phyloP scores from a whole-genome alignment of 2,888 invertebrate species.

The Drosophila eohydei region DNA sequence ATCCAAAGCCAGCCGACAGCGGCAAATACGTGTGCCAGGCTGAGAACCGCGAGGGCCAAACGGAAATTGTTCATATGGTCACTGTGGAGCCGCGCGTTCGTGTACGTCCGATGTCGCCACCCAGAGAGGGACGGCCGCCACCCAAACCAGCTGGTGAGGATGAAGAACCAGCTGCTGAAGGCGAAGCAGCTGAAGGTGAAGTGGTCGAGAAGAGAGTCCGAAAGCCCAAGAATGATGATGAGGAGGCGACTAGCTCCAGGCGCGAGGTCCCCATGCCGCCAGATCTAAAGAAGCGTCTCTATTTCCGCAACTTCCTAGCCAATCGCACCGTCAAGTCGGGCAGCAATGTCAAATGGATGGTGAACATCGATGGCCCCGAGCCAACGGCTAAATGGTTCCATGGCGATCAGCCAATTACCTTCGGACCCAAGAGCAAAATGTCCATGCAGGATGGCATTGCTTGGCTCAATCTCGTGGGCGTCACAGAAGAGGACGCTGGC shows the following conservation, averaged over 20 bases:
- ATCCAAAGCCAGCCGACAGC: slow-evolving; percentile 88
- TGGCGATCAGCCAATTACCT: slow-evolving; percentile 88
- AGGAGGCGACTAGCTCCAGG: slow-evolving; percentile 73
- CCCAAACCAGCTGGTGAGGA: slow-evolving; percentile 69
- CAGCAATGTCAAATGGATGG: slow-evolving; percentile 91
- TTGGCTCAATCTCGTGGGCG: slow-evolving; percentile 90
- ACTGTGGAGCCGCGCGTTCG: slow-evolving; percentile 87
- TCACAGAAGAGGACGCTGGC: slow-evolving; percentile 89
- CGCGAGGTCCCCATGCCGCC: slow-evolving; percentile 84
- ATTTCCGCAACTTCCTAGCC: slow-evolving; percentile 90
- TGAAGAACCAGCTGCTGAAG: slow-evolving; percentile 60
- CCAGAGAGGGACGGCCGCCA: slow-evolving; percentile 75
- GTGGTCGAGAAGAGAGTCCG: slow-evolving; percentile 72
- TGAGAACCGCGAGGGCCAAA: slow-evolving; percentile 90
- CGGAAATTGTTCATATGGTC: slow-evolving; percentile 90
- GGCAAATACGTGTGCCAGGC: slow-evolving; percentile 87
- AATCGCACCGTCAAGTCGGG: slow-evolving; percentile 91
- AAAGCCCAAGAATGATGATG: slow-evolving; percentile 76
- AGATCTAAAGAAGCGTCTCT: slow-evolving; percentile 85
- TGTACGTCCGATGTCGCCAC: slow-evolving; percentile 77
- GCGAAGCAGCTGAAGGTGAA: slow-evolving; percentile 57
- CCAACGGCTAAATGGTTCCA: slow-evolving; percentile 90
- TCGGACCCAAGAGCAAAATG: slow-evolving; percentile 87
- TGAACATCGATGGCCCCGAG: slow-evolving; percentile 91
- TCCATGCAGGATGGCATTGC: slow-evolving; percentile 89